A percentile compares a stretch with the other conserved stretches of the same genome.
Conservation (phyloP, 2,113 vertebrate genomes). For the Plestiodon gilberti region DNA sequence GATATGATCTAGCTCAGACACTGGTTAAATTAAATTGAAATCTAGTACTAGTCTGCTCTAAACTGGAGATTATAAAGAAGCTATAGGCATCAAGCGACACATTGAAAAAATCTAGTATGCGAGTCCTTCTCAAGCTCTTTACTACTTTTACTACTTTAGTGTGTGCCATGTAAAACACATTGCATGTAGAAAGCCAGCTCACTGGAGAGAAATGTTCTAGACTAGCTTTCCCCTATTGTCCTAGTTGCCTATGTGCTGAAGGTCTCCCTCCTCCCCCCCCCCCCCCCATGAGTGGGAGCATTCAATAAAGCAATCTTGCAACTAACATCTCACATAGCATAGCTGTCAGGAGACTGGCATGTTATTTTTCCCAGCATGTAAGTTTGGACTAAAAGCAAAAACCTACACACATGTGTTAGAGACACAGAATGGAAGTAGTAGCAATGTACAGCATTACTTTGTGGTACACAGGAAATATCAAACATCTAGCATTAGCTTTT, state of each 20-base stretch:
- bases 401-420: not conserved
- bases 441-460: not conserved
- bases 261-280: not conserved
- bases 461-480: not conserved
- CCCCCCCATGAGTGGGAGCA: not conserved
- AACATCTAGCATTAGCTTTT: not conserved
- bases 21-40: not conserved
- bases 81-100: not conserved
- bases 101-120: not conserved
- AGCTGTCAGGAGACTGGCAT: not conserved
- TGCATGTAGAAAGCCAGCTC: not conserved
- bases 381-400: not conserved
- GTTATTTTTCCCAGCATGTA: not conserved
- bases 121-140: not conserved
- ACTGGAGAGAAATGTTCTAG: not conserved
- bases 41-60: too few species aligned
- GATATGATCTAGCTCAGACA: not conserved
- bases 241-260: not conserved
- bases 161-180: not conserved
- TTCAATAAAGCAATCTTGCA: not conserved
- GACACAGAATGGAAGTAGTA: not conserved
- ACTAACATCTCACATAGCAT: not conserved
- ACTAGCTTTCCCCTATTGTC: not conserved
- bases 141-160: not conserved
- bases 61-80: too few species aligned